phyloP scores from a whole-genome alignment of 2,888 invertebrate genomes.

The Morpho achilles region DNA sequence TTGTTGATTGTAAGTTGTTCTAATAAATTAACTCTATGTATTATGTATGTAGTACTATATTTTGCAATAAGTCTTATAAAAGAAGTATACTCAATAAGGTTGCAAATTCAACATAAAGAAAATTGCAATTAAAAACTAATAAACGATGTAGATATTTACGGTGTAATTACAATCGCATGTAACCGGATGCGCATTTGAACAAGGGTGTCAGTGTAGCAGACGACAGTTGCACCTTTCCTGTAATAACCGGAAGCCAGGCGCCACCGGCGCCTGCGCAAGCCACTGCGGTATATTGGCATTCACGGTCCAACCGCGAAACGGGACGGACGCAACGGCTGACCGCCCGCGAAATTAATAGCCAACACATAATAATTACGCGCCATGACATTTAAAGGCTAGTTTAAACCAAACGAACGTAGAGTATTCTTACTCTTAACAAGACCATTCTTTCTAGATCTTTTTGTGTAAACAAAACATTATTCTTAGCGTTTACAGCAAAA shows the following conservation, averaged over 20 bases:
- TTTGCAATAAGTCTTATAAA: too few relatives aligned
- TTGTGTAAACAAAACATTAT: too few relatives aligned
- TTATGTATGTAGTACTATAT: too few relatives aligned
- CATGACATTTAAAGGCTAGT: constrained; percentile 15
- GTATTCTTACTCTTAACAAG: too few relatives aligned
- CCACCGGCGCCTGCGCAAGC: constrained; percentile 55
- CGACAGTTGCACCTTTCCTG: constrained; percentile 69
- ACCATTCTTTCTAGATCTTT: too few relatives aligned
- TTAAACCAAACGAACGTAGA: too few relatives aligned
- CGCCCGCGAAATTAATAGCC: constrained; percentile 26
- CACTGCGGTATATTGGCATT: constrained; percentile 45
- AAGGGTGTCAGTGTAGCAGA: constrained; percentile 54
- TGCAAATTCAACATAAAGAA: too few relatives aligned
- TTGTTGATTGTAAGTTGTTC: too few relatives aligned
- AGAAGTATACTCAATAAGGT: too few relatives aligned
- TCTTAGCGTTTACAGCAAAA: too few relatives aligned
- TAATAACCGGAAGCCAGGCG: constrained; percentile 62
- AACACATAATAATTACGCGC: constrained; percentile 25
- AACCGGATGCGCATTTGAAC: constrained; percentile 30
- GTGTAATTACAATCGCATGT: constrained; percentile 15
- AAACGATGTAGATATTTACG: not conserved
- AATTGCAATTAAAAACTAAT: too few relatives aligned
- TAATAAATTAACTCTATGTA: too few relatives aligned
- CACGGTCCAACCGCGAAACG: constrained; percentile 45
- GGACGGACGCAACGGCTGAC: constrained; percentile 51